Conservation (phyloP, 92 coral and sea anemone genomes). For the Zoanthus sociatus region DNA sequence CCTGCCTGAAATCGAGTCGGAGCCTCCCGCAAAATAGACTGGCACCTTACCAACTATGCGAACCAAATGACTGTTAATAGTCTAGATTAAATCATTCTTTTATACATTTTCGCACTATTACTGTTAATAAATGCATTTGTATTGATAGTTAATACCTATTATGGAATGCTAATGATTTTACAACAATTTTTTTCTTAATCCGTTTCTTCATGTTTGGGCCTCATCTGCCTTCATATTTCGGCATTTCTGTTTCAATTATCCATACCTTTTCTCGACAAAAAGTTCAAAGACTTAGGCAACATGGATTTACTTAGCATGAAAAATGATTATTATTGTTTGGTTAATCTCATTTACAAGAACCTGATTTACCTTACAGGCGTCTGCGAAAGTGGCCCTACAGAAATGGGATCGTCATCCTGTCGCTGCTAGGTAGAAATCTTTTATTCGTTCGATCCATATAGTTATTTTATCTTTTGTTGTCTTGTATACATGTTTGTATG, state of each 20-base stretch:
- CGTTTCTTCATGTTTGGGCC: not conserved
- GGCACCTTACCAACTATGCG: too few species aligned
- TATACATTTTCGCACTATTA: too few species aligned
- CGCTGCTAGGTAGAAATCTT: constrained; percentile 61
- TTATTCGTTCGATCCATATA: not conserved
- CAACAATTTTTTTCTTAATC: too few species aligned
- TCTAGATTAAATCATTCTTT: too few species aligned
- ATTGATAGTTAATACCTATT: too few species aligned
- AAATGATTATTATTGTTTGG: not conserved
- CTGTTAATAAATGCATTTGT: too few species aligned
- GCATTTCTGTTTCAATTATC: not conserved
- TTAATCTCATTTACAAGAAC: not conserved
- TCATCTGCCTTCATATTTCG: not conserved
- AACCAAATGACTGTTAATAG: too few species aligned
- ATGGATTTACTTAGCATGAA: not conserved
- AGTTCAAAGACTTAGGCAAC: not conserved
- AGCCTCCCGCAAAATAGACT: too few species aligned
- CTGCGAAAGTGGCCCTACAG: constrained; percentile 73
- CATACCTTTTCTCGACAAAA: not conserved
- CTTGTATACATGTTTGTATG: too few species aligned
- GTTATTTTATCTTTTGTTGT: not conserved
- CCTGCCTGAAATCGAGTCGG: too few species aligned
- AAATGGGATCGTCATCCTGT: constrained; percentile 83
- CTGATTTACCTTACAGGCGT: constrained; percentile 5
- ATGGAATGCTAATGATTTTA: too few species aligned